phyloP scores from a whole-genome alignment of 2,113 vertebrate genomes.

The Gymnocephalus cernua region DNA sequence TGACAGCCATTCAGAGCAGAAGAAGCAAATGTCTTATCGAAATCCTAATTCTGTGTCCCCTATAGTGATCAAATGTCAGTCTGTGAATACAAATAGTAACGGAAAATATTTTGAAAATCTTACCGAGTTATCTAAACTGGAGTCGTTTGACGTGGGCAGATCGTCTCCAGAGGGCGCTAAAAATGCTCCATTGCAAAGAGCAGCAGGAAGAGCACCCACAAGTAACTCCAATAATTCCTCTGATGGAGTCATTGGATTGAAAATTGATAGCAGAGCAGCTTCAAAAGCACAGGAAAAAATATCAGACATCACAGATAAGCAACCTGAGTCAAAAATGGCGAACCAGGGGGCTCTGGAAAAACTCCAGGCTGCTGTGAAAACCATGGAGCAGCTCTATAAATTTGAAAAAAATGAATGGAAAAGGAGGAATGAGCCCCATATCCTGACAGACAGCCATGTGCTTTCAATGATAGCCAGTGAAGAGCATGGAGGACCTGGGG shows the following conservation, averaged over 20 bases:
- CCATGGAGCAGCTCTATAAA: constrained; percentile 96
- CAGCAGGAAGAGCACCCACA: constrained; percentile 81
- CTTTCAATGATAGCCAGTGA: constrained; percentile 89
- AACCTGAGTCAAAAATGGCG: constrained; percentile 71
- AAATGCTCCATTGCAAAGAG: constrained; percentile 78
- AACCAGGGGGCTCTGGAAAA: constrained; percentile 89
- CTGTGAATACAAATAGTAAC: constrained; percentile 86
- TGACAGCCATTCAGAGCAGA: constrained; percentile 83
- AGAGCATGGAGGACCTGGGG: constrained; percentile 53
- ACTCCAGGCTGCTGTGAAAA: constrained; percentile 93
- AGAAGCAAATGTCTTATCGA: constrained; percentile 79
- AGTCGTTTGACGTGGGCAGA: constrained; percentile 54
- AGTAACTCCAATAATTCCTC: constrained; percentile 74
- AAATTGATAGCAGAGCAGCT: constrained; percentile 82
- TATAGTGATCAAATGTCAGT: constrained; percentile 95
- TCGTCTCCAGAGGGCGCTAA: constrained; percentile 82
- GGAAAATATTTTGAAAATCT: constrained; percentile 65
- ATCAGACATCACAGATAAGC: constrained; percentile 79
- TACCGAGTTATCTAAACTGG: constrained; percentile 53
- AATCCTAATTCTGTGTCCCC: constrained; percentile 85
- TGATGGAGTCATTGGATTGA: constrained; percentile 79
- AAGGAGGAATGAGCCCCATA: constrained; percentile 86
- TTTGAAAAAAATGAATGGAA: constrained; percentile 94
- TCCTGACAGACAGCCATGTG: constrained; percentile 89
- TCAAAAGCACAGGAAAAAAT: constrained; percentile 82